These are phyloP conservation scores for Irena cyanogastra DNA, from an alignment of 2,113 vertebrate genomes.

Conservation along the genomic window DNA sequence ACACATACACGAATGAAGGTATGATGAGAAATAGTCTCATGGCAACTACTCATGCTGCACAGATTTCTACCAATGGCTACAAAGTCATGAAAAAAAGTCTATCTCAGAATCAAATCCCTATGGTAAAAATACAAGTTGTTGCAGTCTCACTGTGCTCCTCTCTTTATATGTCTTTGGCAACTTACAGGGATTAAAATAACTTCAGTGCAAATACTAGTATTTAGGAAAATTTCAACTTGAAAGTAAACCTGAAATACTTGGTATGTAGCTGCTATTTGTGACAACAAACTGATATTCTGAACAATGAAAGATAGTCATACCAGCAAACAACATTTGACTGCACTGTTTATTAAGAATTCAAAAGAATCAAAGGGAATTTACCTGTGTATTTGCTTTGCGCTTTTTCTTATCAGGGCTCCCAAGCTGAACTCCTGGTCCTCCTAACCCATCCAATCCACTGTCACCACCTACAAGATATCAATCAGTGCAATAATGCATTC, in stretches of 20 bases:
- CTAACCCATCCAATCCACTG: slow-evolving; percentile 81
- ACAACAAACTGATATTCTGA: background rate
- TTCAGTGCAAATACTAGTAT: background rate
- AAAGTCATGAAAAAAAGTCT: background rate
- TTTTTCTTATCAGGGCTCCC: slow-evolving; percentile 87
- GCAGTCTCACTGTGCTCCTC: background rate
- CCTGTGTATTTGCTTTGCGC: slow-evolving; percentile 79
- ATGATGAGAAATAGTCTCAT: background rate
- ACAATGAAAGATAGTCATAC: rapidly evolving
- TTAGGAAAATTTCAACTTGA: background rate
- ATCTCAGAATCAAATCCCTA: slow-evolving; percentile 14
- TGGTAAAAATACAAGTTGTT: background rate
- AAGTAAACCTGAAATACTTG: background rate
- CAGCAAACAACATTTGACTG: background rate
- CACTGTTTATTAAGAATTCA: background rate
- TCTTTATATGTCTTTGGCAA: background rate
- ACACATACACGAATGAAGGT: background rate
- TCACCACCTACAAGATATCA: slow-evolving; percentile 76
- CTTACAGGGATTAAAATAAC: background rate
- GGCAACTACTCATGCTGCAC: background rate
- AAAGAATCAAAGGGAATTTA: slow-evolving; percentile 45
- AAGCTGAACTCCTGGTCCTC: slow-evolving; percentile 76
- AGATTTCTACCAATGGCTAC: background rate
- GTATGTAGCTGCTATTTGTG: background rate
- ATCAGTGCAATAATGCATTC: background rate